Percentiles rank a stretch among this genome's conserved stretches.
Evolutionary conservation across 2,888 invertebrate genomes (phyloP).

Genomic region (Melieria picta): DNA sequence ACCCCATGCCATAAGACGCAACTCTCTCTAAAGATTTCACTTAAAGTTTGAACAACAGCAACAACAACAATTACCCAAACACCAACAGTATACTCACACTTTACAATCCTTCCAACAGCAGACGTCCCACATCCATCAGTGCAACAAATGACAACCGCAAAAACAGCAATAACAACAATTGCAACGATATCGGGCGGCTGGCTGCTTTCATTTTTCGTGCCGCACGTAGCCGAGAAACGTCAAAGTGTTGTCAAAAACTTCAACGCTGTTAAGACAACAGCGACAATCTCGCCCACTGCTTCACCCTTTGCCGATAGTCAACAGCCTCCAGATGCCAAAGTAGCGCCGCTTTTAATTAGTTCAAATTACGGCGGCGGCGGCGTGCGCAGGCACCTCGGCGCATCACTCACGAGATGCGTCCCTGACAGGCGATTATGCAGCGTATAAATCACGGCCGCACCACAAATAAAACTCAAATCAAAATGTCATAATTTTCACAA

Average conservation of each 20-base stretch:
- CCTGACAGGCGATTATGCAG: constrained; percentile 24
- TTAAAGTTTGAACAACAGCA: too few relatives aligned
- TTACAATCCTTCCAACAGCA: not conserved
- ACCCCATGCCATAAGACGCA: constrained; percentile 9
- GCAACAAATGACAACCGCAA: constrained; percentile 1
- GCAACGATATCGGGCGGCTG: constrained; percentile 19
- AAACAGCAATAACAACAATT: constrained; percentile 4
- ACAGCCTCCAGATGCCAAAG: not conserved
- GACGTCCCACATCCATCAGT: constrained; percentile 23
- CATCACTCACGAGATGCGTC: constrained; percentile 3
- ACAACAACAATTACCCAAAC: too few relatives aligned
- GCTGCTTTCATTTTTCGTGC: constrained; percentile 17
- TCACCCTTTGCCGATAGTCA: not conserved
- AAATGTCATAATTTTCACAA: constrained; percentile 60
- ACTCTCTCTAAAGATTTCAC: not conserved
- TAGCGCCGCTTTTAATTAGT: constrained; percentile 19
- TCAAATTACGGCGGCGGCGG: not conserved
- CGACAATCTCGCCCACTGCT: constrained; percentile 8
- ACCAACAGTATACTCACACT: too few relatives aligned
- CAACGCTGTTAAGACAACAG: not conserved
- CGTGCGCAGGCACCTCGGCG: not conserved
- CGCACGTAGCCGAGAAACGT: not conserved
- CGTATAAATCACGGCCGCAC: constrained; percentile 44
- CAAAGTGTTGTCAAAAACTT: constrained; percentile 19
- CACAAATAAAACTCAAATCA: constrained; percentile 61